These are phyloP conservation scores for Cerceris ruficornis DNA, from an alignment of 2,888 invertebrate genomes.

Conservation along the genomic window DNA sequence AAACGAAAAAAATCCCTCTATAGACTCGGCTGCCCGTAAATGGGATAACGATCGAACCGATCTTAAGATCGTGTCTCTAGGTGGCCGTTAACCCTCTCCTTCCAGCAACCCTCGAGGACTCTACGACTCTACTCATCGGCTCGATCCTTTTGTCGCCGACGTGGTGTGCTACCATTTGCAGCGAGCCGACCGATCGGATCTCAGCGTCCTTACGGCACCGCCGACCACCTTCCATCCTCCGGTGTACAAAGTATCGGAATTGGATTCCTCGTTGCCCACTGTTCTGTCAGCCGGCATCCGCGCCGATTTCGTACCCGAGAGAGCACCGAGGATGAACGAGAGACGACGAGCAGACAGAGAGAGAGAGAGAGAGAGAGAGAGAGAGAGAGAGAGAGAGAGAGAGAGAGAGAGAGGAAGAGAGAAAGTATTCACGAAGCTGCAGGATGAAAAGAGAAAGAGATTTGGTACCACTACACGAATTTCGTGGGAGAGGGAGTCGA, in stretches of 20 bases:
- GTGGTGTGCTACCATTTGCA: conserved; percentile 61
- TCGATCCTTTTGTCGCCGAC: conserved; percentile 56
- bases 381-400: background rate
- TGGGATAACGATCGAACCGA: conserved; percentile 73
- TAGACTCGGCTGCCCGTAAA: conserved; percentile 58
- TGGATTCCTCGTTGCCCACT: conserved; percentile 60
- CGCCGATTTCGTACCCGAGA: conserved; percentile 42
- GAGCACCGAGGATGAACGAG: background rate
- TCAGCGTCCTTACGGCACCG: conserved; percentile 53
- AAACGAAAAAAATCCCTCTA: conserved; percentile 1
- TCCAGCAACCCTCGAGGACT: conserved; percentile 5
- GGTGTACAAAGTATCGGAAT: conserved; percentile 42
- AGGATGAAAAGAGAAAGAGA: background rate
- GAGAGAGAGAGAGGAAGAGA: background rate
- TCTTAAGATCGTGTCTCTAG: conserved; percentile 56
- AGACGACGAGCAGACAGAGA: background rate
- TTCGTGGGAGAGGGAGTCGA: too few species aligned
- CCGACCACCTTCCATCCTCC: conserved; percentile 30
- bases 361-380: conserved; percentile 11
- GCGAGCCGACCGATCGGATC: conserved; percentile 63
- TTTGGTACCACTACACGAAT: background rate
- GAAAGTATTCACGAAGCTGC: background rate
- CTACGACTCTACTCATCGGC: conserved; percentile 55
- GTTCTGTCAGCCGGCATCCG: conserved; percentile 62
- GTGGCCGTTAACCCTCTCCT: conserved; percentile 43